Percentiles rank a stretch among this genome's conserved stretches.
These are phyloP conservation scores for Gymnocheta viridis DNA, from an alignment of 2,888 invertebrate species.

Conservation along the genomic window DNA sequence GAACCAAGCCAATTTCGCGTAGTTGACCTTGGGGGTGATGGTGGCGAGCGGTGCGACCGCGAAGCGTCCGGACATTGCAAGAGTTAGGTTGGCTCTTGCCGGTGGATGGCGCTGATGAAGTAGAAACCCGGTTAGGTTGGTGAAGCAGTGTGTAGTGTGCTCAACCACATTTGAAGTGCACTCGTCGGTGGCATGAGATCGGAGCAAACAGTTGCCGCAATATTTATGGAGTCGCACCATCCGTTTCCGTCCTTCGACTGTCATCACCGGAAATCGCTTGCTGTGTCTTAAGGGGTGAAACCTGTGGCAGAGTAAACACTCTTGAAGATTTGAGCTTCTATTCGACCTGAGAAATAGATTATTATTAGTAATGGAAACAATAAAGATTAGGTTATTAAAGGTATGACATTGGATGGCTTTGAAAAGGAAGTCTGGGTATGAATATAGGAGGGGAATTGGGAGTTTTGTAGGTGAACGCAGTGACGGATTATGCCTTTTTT, in stretches of 20 bases:
- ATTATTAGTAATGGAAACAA: too few relatives aligned
- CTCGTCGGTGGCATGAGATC: background rate
- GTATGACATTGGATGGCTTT: background rate
- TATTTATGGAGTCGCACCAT: background rate
- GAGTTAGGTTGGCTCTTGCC: too few relatives aligned
- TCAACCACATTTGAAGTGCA: background rate
- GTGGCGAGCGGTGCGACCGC: too few relatives aligned
- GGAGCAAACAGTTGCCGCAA: background rate
- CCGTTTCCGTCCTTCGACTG: background rate
- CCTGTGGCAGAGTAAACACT: background rate
- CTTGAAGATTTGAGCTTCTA: background rate
- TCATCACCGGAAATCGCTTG: background rate
- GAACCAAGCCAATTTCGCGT: too few relatives aligned
- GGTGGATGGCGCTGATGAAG: too few relatives aligned
- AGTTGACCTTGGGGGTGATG: too few relatives aligned
- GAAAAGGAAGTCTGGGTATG: too few relatives aligned
- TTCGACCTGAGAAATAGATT: background rate
- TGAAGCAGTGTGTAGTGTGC: background rate
- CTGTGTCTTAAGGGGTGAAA: background rate
- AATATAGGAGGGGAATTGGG: background rate
- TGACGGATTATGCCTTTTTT: background rate
- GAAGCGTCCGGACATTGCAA: too few relatives aligned
- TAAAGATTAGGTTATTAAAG: background rate
- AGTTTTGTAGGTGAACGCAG: background rate
- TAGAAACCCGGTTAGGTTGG: too few relatives aligned